Conservation (phyloP, 2,113 vertebrate genomes). For the Dasyornis broadbenti region DNA sequence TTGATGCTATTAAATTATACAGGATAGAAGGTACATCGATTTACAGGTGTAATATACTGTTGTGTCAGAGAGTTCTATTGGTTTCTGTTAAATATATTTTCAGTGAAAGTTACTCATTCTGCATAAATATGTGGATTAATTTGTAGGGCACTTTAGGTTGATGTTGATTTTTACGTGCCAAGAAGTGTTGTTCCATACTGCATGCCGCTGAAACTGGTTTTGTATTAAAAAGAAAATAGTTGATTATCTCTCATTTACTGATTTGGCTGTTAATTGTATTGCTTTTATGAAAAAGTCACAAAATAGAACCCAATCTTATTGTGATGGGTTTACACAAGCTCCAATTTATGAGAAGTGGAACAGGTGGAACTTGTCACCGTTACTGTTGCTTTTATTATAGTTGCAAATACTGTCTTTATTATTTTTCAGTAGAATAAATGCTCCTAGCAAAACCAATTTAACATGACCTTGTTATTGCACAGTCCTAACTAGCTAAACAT, state of each 20-base stretch:
- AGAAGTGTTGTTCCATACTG: not conserved
- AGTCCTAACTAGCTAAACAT: not conserved
- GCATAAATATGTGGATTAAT: not conserved
- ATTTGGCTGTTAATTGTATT: slow-evolving; percentile 29
- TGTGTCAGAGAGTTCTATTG: not conserved
- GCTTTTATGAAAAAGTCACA: not conserved
- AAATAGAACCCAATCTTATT: not conserved
- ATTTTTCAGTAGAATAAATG: slow-evolving; percentile 23
- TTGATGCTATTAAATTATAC: not conserved
- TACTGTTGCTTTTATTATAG: slow-evolving; percentile 28
- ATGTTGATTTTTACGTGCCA: not conserved
- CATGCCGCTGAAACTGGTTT: not conserved
- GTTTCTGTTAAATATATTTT: slow-evolving; percentile 13
- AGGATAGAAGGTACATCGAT: not conserved
- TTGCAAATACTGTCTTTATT: slow-evolving; percentile 23
- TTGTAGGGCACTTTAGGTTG: not conserved
- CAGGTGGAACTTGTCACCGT: not conserved
- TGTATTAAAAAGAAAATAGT: not conserved
- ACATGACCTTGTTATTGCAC: not conserved
- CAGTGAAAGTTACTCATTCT: not conserved
- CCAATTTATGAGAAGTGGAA: not conserved
- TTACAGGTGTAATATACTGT: not conserved
- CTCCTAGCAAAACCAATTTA: slow-evolving; percentile 10
- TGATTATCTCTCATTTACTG: slow-evolving; percentile 16
- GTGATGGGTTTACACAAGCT: not conserved